Conservation (phyloP, 37 sponge, comb jelly and placozoan species). For the Hormiphora californensis region DNA sequence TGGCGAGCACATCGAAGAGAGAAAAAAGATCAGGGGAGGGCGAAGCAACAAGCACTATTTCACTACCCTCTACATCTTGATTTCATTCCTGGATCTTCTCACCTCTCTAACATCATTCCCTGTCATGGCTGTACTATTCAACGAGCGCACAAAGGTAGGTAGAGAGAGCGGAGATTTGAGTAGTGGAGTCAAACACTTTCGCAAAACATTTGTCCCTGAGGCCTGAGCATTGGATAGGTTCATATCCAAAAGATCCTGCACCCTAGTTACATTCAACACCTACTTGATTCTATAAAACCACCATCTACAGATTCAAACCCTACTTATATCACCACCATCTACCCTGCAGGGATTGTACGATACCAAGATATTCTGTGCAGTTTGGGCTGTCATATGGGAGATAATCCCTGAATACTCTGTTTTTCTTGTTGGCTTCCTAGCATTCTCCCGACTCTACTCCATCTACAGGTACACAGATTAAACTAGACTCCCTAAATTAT, state of each 20-base stretch:
- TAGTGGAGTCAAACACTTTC: too few relatives aligned
- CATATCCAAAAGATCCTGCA: too few relatives aligned
- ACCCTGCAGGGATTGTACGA: neutral
- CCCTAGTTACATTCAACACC: too few relatives aligned
- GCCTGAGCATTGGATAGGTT: too few relatives aligned
- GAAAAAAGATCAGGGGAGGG: neutral
- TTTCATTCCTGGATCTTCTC: neutral
- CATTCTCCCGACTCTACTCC: neutral
- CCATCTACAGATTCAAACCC: too few relatives aligned
- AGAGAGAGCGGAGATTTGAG: too few relatives aligned
- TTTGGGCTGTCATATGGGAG: neutral
- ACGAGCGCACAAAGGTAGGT: neutral
- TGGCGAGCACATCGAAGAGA: neutral
- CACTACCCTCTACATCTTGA: neutral
- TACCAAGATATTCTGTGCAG: neutral
- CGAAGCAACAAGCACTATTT: neutral
- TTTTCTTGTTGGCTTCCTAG: neutral
- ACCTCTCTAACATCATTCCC: neutral
- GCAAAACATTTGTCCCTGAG: too few relatives aligned
- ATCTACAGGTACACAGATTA: too few relatives aligned
- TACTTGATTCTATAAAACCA: too few relatives aligned
- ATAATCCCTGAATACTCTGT: neutral
- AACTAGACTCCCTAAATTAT: too few relatives aligned
- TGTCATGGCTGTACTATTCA: neutral
- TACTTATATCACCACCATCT: too few relatives aligned